A percentile compares a stretch with the other conserved stretches of the same genome.
These are phyloP conservation scores for Stenodema calcarata DNA, from an alignment of 2,888 invertebrate genomes.

Conservation along the genomic window DNA sequence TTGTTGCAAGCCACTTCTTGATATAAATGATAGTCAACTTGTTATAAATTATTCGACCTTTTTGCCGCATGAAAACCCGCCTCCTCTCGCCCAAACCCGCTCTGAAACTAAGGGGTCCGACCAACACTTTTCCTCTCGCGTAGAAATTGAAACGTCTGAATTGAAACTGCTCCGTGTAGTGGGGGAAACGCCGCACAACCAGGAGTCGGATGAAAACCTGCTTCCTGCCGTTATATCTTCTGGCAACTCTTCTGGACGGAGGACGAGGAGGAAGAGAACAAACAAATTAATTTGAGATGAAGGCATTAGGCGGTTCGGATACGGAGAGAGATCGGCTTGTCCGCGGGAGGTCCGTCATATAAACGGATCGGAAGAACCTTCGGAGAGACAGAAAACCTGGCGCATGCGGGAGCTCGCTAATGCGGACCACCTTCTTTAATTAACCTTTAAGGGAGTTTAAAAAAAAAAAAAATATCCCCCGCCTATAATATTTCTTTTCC, in stretches of 20 bases:
- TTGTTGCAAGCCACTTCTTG: too few relatives aligned
- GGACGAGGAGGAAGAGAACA: background rate
- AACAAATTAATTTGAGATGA: conserved; percentile 19
- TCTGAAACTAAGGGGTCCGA: too few relatives aligned
- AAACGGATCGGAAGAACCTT: background rate
- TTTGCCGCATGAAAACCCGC: too few relatives aligned
- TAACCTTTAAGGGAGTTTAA: background rate
- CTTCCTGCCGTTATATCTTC: background rate
- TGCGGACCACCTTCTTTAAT: background rate
- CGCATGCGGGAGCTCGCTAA: background rate
- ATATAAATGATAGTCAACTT: too few relatives aligned
- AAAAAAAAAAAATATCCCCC: background rate
- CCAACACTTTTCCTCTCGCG: background rate
- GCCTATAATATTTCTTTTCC: background rate
- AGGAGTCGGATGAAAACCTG: background rate
- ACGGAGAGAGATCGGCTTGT: background rate
- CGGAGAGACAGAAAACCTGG: background rate
- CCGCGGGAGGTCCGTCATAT: background rate
- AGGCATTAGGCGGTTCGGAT: background rate
- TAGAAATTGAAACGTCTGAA: background rate
- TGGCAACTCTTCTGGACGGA: background rate
- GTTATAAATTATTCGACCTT: too few relatives aligned
- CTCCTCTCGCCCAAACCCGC: too few relatives aligned
- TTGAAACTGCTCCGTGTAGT: background rate
- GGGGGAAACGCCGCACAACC: background rate